These are phyloP conservation scores for Haliclona indistincta DNA, from an alignment of 37 sponge, comb jelly and placozoan genomes.

Conservation along the genomic window DNA sequence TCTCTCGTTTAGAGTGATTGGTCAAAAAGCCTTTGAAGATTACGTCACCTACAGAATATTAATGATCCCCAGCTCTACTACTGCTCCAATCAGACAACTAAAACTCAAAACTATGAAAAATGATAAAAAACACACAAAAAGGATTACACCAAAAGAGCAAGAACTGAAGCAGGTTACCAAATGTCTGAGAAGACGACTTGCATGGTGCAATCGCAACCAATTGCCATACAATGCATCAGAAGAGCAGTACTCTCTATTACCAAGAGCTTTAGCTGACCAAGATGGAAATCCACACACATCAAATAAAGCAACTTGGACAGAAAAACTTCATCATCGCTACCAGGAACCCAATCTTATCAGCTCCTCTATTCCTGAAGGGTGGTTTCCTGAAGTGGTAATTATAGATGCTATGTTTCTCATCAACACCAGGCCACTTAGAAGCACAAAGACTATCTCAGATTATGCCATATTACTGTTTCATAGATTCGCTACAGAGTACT, in stretches of 20 bases:
- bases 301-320: conserved; percentile 3
- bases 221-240: background rate
- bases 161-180: conserved; percentile 18
- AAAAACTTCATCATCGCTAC: background rate
- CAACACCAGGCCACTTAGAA: conserved; percentile 28
- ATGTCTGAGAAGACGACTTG: conserved; percentile 11
- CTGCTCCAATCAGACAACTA: background rate
- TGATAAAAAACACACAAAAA: background rate
- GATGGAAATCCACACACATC: conserved; percentile 22
- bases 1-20: background rate
- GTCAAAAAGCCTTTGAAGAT: background rate
- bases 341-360: background rate
- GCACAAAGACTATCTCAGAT: background rate
- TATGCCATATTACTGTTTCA: conserved; percentile 24
- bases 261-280: conserved; percentile 17
- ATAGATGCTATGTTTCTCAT: conserved; percentile 55
- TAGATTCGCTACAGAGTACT: background rate
- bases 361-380: background rate
- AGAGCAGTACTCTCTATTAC: conserved; percentile 7
- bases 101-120: background rate
- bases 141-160: conserved; percentile 8
- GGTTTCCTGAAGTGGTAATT: conserved; percentile 17
- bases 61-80: background rate
- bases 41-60: conserved; percentile 10
- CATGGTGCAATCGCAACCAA: conserved; percentile 6